A percentile compares a stretch with the other conserved stretches of the same genome.
Conservation (phyloP, 2,113 vertebrate species). For the Chloropsis cyanopogon region DNA sequence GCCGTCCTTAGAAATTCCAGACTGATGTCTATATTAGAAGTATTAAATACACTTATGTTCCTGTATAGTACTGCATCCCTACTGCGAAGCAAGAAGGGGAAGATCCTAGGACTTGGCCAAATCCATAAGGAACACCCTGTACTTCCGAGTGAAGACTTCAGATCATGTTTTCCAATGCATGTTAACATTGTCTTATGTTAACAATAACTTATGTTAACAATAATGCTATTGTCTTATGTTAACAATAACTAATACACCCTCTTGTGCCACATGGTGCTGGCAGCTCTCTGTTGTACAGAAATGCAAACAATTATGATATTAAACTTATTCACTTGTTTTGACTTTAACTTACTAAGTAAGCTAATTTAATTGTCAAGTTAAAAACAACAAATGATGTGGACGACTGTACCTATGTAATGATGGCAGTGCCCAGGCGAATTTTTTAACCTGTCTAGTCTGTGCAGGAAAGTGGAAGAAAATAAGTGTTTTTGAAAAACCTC, state of each 20-base stretch:
- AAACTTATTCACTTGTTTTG: background rate
- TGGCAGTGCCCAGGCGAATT: background rate
- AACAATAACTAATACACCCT: rapidly evolving
- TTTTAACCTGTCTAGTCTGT: background rate
- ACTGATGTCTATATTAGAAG: background rate
- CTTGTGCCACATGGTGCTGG: rapidly evolving
- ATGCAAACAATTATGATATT: rapidly evolving
- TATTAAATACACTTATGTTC: background rate
- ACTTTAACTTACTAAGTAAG: background rate
- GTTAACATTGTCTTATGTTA: background rate
- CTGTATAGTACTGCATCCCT: rapidly evolving
- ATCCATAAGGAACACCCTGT: rapidly evolving
- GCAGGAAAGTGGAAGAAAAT: background rate
- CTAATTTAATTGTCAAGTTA: background rate
- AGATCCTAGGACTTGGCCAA: background rate
- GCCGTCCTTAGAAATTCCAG: background rate
- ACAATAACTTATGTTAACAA: too few species aligned
- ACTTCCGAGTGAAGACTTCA: background rate
- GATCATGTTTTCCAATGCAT: rapidly evolving
- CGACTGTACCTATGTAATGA: background rate
- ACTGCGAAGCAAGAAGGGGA: rapidly evolving
- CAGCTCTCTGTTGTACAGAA: background rate
- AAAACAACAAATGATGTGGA: background rate
- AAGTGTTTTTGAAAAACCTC: background rate
- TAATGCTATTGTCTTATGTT: background rate